Percentiles rank a stretch among this genome's conserved stretches.
These are phyloP conservation scores for Andrena chrysosceles DNA, from an alignment of 2,888 invertebrate genomes.

Conservation along the genomic window DNA sequence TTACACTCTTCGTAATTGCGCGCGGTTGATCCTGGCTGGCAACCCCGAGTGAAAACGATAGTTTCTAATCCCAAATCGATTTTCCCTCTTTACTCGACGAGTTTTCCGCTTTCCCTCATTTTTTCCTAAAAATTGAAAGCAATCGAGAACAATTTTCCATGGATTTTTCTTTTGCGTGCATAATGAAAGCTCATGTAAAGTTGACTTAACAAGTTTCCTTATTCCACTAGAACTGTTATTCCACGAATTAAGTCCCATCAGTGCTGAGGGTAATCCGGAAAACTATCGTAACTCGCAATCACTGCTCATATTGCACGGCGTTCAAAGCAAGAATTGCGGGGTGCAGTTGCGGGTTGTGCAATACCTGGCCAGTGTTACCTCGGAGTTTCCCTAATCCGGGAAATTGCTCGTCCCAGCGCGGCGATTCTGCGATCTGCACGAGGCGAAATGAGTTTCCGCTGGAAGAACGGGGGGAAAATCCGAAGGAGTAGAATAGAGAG, in stretches of 20 bases:
- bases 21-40: conserved; percentile 40
- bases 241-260: neutral
- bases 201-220: neutral
- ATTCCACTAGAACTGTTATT: neutral
- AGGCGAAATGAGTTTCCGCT: conserved; percentile 46
- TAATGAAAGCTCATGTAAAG: neutral
- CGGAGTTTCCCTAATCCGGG: conserved; percentile 51
- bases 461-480: conserved; percentile 7
- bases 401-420: conserved; percentile 47
- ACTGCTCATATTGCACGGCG: conserved; percentile 31
- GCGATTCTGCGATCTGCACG: conserved; percentile 29
- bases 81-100: neutral
- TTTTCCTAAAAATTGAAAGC: too few species aligned
- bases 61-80: conserved; percentile 2
- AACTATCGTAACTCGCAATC: conserved; percentile 33
- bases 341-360: conserved; percentile 14
- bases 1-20: conserved; percentile 12
- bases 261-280: neutral
- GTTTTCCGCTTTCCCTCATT: neutral
- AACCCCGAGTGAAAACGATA: conserved; percentile 6
- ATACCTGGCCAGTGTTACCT: conserved; percentile 25
- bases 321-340: conserved; percentile 37
- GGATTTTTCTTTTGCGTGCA: too few species aligned
- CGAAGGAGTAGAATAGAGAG: conserved; percentile 1
- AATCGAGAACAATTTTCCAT: too few species aligned